Conservation (phyloP, 2,888 invertebrate species). For the Aspidiotus rigidus region DNA sequence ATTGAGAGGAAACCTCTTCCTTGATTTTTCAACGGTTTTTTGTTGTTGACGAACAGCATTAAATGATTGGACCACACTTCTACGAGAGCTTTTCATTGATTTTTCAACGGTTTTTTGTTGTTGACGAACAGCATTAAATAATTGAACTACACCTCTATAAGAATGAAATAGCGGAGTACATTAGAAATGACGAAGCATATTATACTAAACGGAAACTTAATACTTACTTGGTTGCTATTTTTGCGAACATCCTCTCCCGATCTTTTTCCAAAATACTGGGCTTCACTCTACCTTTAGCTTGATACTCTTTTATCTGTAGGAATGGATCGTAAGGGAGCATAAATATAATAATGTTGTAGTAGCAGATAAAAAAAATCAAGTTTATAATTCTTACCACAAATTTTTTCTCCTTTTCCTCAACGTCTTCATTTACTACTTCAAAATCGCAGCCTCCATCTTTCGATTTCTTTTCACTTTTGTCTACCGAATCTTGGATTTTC, state of each 20-base stretch:
- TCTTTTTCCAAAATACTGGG: constrained; percentile 67
- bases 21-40: constrained; percentile 51
- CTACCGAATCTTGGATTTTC: constrained; percentile 50
- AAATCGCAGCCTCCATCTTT: constrained; percentile 46
- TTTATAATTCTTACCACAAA: constrained; percentile 19
- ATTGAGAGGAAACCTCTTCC: no score
- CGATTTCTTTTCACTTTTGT: constrained; percentile 41
- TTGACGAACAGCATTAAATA: constrained; percentile 80
- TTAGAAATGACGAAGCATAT: no score
- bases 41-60: constrained; percentile 84
- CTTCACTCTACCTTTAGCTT: constrained; percentile 58
- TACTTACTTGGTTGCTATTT: constrained; percentile 67
- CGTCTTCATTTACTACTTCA: constrained; percentile 42
- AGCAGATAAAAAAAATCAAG: constrained; percentile 14
- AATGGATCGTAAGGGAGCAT: constrained; percentile 29
- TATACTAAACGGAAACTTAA: constrained; percentile 13
- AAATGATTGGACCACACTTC: constrained; percentile 85
- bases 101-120: constrained; percentile 67
- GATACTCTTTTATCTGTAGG: constrained; percentile 53
- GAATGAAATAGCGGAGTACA: neutral
- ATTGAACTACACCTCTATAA: constrained; percentile 75
- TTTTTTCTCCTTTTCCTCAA: constrained; percentile 38
- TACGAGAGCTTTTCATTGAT: constrained; percentile 41
- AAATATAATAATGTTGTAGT: neutral
- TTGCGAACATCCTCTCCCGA: constrained; percentile 63